Percentiles rank a stretch among this genome's conserved stretches.
These are phyloP conservation scores for Bombyx huttoni DNA, from an alignment of 2,888 invertebrate genomes.

Conservation along the genomic window DNA sequence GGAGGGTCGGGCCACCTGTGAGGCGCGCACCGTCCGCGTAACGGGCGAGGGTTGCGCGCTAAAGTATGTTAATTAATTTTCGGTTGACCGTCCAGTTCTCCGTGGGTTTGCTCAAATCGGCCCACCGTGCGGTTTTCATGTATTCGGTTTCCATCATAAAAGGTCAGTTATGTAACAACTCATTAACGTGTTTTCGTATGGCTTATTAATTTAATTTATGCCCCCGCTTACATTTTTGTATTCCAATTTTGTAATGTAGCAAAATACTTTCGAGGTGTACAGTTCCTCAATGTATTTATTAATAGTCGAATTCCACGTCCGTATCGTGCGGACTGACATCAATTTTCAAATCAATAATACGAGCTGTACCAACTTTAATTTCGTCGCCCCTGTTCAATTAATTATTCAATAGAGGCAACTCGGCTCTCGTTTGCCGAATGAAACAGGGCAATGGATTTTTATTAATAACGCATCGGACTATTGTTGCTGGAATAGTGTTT, in stretches of 20 bases:
- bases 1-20: conserved; percentile 46
- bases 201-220: conserved; percentile 2
- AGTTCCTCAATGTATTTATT: too few relatives aligned
- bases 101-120: conserved; percentile 51
- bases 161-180: conserved; percentile 32
- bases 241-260: neutral
- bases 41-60: conserved; percentile 47
- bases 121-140: conserved; percentile 56
- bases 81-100: conserved; percentile 61
- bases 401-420: conserved; percentile 51
- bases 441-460: conserved; percentile 38
- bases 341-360: conserved; percentile 12
- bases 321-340: neutral
- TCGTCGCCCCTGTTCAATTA: conserved; percentile 40
- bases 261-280: too few relatives aligned
- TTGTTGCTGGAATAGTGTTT: conserved; percentile 22
- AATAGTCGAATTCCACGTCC: too few relatives aligned
- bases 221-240: neutral
- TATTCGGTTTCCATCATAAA: conserved; percentile 51
- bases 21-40: conserved; percentile 19
- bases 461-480: conserved; percentile 33
- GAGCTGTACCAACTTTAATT: conserved; percentile 26
- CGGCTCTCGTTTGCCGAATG: conserved; percentile 21
- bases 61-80: conserved; percentile 74
- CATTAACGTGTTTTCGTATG: conserved; percentile 14